Conservation (phyloP, 2,888 invertebrate genomes). For the Corythucha ciliata region DNA sequence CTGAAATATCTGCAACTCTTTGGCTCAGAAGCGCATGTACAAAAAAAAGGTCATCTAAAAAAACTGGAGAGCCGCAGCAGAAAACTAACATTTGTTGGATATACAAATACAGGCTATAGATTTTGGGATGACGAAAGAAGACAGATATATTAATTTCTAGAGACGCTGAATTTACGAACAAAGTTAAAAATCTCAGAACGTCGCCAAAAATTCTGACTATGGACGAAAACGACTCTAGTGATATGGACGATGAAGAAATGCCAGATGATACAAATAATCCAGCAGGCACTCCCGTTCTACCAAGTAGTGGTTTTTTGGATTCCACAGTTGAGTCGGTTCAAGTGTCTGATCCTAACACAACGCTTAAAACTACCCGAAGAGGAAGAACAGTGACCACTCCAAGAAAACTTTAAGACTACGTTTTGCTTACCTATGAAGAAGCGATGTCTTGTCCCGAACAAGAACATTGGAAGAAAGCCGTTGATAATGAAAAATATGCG, state of each 20-base stretch:
- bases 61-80: slow-evolving; percentile 5
- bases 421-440: neutral
- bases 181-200: neutral
- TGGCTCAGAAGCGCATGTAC: neutral
- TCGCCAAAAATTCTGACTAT: neutral
- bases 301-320: no score
- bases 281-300: neutral
- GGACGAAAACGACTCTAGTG: neutral
- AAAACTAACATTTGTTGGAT: neutral
- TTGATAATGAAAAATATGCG: slow-evolving; percentile 7
- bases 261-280: neutral
- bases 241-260: neutral
- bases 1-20: neutral
- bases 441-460: slow-evolving; percentile 10
- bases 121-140: slow-evolving; percentile 1
- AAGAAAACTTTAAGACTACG: neutral
- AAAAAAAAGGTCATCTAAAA: neutral
- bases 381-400: neutral
- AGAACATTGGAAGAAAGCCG: slow-evolving; percentile 12
- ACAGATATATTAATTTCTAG: slow-evolving; percentile 7
- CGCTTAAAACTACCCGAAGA: neutral
- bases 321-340: no score
- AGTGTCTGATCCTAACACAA: neutral
- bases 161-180: slow-evolving; percentile 9
- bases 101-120: slow-evolving; percentile 3